A percentile compares a stretch with the other conserved stretches of the same genome.
Evolutionary conservation across 2,888 invertebrate species (phyloP).

Genomic region (Drosophila yooni): DNA sequence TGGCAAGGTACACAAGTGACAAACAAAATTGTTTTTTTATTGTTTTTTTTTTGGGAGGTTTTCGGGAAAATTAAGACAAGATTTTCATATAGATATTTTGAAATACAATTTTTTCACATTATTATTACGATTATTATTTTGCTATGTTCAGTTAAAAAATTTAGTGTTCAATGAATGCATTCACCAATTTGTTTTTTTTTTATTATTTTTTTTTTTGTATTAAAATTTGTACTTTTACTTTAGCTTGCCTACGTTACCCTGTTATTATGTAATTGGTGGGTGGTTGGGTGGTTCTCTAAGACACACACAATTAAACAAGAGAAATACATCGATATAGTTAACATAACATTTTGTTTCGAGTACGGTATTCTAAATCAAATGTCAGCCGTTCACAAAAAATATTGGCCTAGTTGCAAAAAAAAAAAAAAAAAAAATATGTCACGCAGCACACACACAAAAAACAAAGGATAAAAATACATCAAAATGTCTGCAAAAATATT

Average conservation of each 20-base stretch:
- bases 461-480: slow-evolving; percentile 18
- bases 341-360: slow-evolving; percentile 27
- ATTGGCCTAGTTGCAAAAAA: slow-evolving; percentile 33
- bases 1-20: slow-evolving; percentile 53
- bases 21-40: slow-evolving; percentile 37
- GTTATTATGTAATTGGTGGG: slow-evolving; percentile 24
- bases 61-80: slow-evolving; percentile 46
- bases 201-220: slow-evolving; percentile 1
- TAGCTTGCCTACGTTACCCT: slow-evolving; percentile 42
- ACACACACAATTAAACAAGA: slow-evolving; percentile 40
- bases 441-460: slow-evolving; percentile 16
- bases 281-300: slow-evolving; percentile 35
- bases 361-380: slow-evolving; percentile 45
- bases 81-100: slow-evolving; percentile 22
- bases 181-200: slow-evolving; percentile 15
- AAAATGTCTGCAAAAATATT: slow-evolving; percentile 35
- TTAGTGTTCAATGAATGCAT: slow-evolving; percentile 34
- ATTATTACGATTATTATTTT: slow-evolving; percentile 42
- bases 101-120: slow-evolving; percentile 12
- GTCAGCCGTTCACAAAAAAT: slow-evolving; percentile 46
- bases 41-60: not conserved
- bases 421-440: slow-evolving; percentile 5
- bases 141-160: slow-evolving; percentile 73
- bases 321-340: slow-evolving; percentile 50
- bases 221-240: slow-evolving; percentile 9